These are phyloP conservation scores for Eupithecia centaureata DNA, from an alignment of 2,888 invertebrate genomes.

Conservation along the genomic window DNA sequence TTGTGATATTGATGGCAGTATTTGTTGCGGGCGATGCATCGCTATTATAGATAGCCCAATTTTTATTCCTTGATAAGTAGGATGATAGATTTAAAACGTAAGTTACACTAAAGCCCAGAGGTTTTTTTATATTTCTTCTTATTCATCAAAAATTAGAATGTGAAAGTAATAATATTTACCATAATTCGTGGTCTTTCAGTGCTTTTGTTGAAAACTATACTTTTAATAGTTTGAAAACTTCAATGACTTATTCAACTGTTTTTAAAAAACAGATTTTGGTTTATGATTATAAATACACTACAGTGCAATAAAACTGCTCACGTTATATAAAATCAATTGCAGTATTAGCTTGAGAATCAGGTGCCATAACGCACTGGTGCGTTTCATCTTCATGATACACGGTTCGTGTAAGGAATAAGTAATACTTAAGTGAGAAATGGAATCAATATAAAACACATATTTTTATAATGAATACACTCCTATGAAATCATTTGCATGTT, in stretches of 20 bases:
- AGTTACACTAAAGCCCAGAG: neutral
- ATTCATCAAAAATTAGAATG: neutral
- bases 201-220: neutral
- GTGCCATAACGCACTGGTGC: slow-evolving; percentile 32
- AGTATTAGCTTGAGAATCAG: slow-evolving; percentile 30
- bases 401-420: slow-evolving; percentile 14
- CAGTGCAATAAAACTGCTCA: slow-evolving; percentile 22
- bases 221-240: neutral
- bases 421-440: slow-evolving; percentile 3
- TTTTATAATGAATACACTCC: slow-evolving; percentile 17
- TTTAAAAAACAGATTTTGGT: neutral
- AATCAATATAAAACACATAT: slow-evolving; percentile 12
- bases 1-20: slow-evolving; percentile 49
- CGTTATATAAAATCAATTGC: slow-evolving; percentile 5
- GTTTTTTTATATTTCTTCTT: neutral
- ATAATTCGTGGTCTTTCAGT: neutral
- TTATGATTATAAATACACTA: slow-evolving; percentile 7
- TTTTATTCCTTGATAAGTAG: slow-evolving; percentile 20
- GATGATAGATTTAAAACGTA: neutral
- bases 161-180: too few species aligned
- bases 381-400: slow-evolving; percentile 13
- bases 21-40: slow-evolving; percentile 36
- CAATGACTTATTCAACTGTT: neutral
- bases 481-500: slow-evolving; percentile 9
- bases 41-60: slow-evolving; percentile 24